These are phyloP conservation scores for Cylloceria caligata DNA, from an alignment of 2,888 invertebrate genomes.

Conservation along the genomic window DNA sequence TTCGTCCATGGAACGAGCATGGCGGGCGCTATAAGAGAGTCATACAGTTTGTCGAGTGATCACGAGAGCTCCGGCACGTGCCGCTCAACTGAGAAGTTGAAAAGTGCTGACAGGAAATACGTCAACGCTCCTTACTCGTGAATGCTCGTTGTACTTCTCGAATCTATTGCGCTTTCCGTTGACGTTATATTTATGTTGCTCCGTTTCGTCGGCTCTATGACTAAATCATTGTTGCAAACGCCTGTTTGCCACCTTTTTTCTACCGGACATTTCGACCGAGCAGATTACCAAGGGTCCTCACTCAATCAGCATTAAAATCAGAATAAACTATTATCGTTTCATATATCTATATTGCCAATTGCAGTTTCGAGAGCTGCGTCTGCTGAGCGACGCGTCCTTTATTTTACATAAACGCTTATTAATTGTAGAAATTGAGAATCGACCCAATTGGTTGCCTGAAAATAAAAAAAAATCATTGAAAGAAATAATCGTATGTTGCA, in stretches of 20 bases:
- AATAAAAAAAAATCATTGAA: not conserved
- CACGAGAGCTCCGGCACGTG: constrained; percentile 60
- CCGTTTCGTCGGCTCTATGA: not conserved
- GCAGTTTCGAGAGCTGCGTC: too few relatives aligned
- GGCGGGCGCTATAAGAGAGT: constrained; percentile 47
- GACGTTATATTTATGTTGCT: constrained; percentile 28
- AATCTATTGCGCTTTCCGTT: not conserved
- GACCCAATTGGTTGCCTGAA: not conserved
- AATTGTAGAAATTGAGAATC: not conserved
- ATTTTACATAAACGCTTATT: too few relatives aligned
- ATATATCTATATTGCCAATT: too few relatives aligned
- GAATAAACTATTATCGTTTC: too few relatives aligned
- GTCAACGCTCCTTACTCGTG: constrained; percentile 47
- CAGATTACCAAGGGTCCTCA: not conserved
- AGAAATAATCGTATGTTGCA: constrained; percentile 6
- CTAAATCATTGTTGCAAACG: not conserved
- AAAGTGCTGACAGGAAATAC: constrained; percentile 64
- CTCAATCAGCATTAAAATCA: not conserved
- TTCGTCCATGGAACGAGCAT: constrained; percentile 12
- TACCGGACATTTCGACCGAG: not conserved
- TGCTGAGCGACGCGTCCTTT: too few relatives aligned
- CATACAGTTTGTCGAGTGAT: constrained; percentile 49
- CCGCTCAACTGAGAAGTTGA: constrained; percentile 57
- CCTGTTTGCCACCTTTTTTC: not conserved
- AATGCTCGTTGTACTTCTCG: not conserved